A percentile compares a stretch with the other conserved stretches of the same genome.
Conservation (phyloP, 2,888 invertebrate species). For the Pseudoips prasinana region DNA sequence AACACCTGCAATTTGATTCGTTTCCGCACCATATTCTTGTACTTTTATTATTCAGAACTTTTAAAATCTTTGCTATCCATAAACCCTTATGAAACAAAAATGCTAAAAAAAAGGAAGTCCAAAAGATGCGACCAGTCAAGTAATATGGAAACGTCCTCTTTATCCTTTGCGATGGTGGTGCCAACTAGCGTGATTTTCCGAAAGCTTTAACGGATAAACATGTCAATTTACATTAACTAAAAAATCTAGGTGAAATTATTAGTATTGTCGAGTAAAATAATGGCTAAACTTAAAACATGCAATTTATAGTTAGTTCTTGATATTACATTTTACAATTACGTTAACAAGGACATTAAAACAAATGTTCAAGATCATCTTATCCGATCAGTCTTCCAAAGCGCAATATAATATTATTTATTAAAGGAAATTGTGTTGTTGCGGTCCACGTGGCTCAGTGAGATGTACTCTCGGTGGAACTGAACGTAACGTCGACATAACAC, state of each 20-base stretch:
- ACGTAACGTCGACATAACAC: slow-evolving; percentile 29
- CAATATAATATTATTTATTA: slow-evolving; percentile 50
- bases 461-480: slow-evolving; percentile 25
- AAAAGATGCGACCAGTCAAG: too few relatives aligned
- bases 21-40: too few relatives aligned
- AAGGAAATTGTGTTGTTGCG: slow-evolving; percentile 41
- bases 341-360: slow-evolving; percentile 34
- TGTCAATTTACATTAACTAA: too few relatives aligned
- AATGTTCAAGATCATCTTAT: slow-evolving; percentile 44
- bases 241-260: too few relatives aligned
- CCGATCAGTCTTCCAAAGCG: slow-evolving; percentile 56
- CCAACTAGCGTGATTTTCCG: too few relatives aligned
- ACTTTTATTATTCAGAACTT: too few relatives aligned
- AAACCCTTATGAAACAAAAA: not conserved
- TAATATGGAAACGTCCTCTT: too few relatives aligned
- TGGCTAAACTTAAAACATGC: slow-evolving; percentile 31
- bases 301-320: slow-evolving; percentile 28
- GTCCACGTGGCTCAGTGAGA: slow-evolving; percentile 39
- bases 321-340: slow-evolving; percentile 31
- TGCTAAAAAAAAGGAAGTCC: not conserved
- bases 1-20: too few relatives aligned
- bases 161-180: too few relatives aligned
- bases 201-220: too few relatives aligned
- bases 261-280: slow-evolving; percentile 34
- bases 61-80: not conserved